phyloP scores from a whole-genome alignment of 2,113 vertebrate genomes.

The Plecturocebus donacophilus region DNA sequence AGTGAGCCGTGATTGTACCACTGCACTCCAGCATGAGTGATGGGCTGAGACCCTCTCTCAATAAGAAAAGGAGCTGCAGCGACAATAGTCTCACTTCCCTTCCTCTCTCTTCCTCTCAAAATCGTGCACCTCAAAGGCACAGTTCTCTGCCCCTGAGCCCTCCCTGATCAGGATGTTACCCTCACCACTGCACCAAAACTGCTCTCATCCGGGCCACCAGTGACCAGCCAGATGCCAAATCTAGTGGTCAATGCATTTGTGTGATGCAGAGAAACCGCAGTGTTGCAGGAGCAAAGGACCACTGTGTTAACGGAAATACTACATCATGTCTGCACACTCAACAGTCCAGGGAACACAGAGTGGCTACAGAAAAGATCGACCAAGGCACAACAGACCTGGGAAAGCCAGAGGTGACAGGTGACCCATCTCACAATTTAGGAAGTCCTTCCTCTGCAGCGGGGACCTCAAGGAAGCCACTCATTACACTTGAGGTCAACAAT shows the following conservation, averaged over 20 bases:
- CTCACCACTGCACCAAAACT: not conserved
- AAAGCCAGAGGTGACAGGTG: not conserved
- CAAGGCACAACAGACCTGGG: not conserved
- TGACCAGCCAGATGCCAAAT: not conserved
- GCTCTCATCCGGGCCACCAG: not conserved
- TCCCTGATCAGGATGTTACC: too few species aligned
- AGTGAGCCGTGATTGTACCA: too few species aligned
- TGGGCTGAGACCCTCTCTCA: too few species aligned
- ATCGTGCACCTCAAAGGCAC: too few species aligned
- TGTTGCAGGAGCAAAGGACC: too few species aligned
- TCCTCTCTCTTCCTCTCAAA: not conserved
- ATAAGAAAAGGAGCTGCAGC: too few species aligned
- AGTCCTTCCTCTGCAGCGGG: not conserved
- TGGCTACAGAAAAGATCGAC: not conserved
- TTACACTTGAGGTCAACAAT: not conserved
- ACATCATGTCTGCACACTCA: not conserved
- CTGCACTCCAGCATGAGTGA: too few species aligned
- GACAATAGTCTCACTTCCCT: accelerated
- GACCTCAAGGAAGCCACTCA: not conserved
- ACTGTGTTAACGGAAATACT: not conserved
- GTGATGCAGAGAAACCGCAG: not conserved
- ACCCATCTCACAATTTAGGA: not conserved
- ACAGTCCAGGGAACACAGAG: not conserved
- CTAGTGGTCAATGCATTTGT: too few species aligned
- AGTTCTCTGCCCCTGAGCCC: not conserved